Percentiles rank a stretch among this genome's conserved stretches.
phyloP scores from a whole-genome alignment of 2,113 vertebrate genomes.

The Emydocephalus ijimae region DNA sequence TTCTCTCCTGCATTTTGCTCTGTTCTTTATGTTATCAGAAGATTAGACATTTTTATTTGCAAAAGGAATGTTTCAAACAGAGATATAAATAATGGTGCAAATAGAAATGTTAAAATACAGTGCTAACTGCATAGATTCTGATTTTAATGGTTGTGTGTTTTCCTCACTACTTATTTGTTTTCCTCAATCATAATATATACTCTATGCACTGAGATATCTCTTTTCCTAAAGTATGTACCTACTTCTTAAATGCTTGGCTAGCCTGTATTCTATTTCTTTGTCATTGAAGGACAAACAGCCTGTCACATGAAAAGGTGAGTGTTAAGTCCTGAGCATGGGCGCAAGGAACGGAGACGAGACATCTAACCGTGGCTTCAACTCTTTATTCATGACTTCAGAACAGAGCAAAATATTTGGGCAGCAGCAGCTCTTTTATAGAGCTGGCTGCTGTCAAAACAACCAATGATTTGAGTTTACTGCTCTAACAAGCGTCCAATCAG shows the following conservation, averaged over 20 bases:
- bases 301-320: background rate
- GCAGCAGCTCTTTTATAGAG: too few species aligned
- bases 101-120: background rate
- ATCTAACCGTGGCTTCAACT: too few species aligned
- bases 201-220: background rate
- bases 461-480: too few species aligned
- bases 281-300: background rate
- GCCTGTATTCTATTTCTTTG: background rate
- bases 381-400: too few species aligned
- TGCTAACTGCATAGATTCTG: background rate
- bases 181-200: background rate
- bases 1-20: background rate
- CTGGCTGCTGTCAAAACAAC: too few species aligned
- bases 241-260: background rate
- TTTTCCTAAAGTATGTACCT: background rate
- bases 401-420: too few species aligned
- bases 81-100: background rate
- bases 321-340: too few species aligned
- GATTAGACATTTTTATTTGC: background rate
- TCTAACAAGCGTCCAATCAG: too few species aligned
- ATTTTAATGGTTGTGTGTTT: background rate
- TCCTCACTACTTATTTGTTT: background rate
- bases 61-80: background rate
- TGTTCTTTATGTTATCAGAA: background rate
- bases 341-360: too few species aligned